Evolutionary conservation across 2,113 vertebrate genomes (phyloP).

Genomic region (Cyanocitta stelleri): DNA sequence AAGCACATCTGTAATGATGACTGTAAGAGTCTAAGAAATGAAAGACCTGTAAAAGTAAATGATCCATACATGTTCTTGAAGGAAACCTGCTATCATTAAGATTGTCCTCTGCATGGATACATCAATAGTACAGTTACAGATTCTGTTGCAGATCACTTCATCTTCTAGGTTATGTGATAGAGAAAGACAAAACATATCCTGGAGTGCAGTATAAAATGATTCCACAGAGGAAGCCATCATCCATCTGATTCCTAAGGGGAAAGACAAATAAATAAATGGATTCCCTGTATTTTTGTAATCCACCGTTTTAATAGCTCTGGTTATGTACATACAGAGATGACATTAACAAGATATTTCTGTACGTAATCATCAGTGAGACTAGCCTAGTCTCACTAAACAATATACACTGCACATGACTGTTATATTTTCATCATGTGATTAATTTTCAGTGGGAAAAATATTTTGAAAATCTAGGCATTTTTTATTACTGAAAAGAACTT

Average conservation of each 20-base stretch:
- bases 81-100: conserved; percentile 16
- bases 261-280: not conserved
- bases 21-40: not conserved
- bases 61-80: not conserved
- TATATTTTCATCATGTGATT: not conserved
- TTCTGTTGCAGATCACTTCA: conserved; percentile 35
- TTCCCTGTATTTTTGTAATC: not conserved
- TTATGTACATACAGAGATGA: not conserved
- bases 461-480: not conserved
- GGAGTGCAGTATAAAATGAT: not conserved
- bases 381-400: not conserved
- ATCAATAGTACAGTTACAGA: conserved; percentile 33
- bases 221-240: not conserved
- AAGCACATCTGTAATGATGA: conserved; percentile 16
- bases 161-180: conserved; percentile 16
- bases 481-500: not conserved
- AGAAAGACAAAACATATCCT: conserved; percentile 6
- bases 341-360: not conserved
- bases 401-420: not conserved
- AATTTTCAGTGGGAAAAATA: not conserved
- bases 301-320: not conserved
- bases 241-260: not conserved
- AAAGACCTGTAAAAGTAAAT: conserved; percentile 45
- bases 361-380: not conserved
- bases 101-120: not conserved